These are phyloP conservation scores for Altica lythri DNA, from an alignment of 2,888 invertebrate species.

Conservation along the genomic window DNA sequence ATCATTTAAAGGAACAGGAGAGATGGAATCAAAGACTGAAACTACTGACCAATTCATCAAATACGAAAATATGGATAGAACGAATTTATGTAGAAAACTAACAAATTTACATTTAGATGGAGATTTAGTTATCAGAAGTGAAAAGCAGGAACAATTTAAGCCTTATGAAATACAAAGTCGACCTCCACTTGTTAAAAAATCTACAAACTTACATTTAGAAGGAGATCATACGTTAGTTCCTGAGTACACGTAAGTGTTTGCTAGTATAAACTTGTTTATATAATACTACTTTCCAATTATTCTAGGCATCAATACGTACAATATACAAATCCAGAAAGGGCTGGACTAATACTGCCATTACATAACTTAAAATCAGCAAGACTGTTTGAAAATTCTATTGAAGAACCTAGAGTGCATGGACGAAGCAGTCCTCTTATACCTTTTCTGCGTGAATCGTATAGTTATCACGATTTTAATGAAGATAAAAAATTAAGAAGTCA, in stretches of 20 bases:
- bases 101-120: conserved; percentile 61
- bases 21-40: conserved; percentile 59
- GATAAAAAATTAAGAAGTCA: conserved; percentile 18
- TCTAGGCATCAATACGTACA: conserved; percentile 44
- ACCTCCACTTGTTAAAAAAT: conserved; percentile 53
- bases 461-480: conserved; percentile 29
- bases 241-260: conserved; percentile 53
- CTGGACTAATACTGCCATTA: conserved; percentile 44
- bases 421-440: conserved; percentile 51
- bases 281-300: neutral
- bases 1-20: conserved; percentile 48
- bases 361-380: conserved; percentile 56
- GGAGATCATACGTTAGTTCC: conserved; percentile 55
- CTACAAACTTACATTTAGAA: conserved; percentile 59
- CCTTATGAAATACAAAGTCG: conserved; percentile 56
- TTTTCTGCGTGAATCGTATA: conserved; percentile 44
- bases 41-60: conserved; percentile 59
- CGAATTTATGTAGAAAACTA: conserved; percentile 54
- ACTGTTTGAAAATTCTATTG: conserved; percentile 54
- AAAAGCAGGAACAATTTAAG: conserved; percentile 56
- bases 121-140: conserved; percentile 52
- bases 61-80: conserved; percentile 56
- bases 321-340: conserved; percentile 45
- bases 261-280: conserved; percentile 8
- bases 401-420: conserved; percentile 53